Conservation (phyloP, 2,113 vertebrate genomes). For the Girardinichthys multiradiatus region DNA sequence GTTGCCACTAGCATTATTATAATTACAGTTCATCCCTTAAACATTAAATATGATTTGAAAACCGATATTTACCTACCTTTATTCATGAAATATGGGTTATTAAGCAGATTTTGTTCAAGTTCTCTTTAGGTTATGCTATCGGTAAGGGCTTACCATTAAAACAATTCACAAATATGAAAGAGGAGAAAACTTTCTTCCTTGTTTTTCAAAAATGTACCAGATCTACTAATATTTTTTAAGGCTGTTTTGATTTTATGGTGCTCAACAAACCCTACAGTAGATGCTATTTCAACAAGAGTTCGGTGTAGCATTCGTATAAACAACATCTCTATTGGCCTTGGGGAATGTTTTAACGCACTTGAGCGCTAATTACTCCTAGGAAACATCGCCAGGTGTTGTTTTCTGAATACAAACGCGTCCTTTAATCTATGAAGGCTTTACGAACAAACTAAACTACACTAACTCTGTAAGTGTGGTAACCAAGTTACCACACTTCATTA, state of each 20-base stretch:
- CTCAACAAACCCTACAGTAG: neutral
- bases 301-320: neutral
- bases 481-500: constrained; percentile 54
- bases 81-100: neutral
- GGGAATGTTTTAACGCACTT: neutral
- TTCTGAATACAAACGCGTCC: constrained; percentile 12
- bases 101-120: neutral
- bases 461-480: neutral
- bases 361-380: constrained; percentile 36
- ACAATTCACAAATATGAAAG: neutral
- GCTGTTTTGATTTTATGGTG: no score
- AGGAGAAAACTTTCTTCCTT: neutral
- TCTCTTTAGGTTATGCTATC: neutral
- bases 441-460: neutral
- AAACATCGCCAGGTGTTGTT: constrained; percentile 41
- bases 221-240: no score
- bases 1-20: neutral
- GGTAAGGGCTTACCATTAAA: no score
- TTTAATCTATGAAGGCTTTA: constrained; percentile 3
- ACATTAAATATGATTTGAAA: neutral
- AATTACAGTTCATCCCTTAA: neutral
- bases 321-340: neutral
- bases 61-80: neutral
- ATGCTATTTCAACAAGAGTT: constrained; percentile 3
- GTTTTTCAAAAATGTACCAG: no score